These are phyloP conservation scores for Hirudo medicinalis DNA, from an alignment of 1,140 invertebrate species.

Conservation along the genomic window DNA sequence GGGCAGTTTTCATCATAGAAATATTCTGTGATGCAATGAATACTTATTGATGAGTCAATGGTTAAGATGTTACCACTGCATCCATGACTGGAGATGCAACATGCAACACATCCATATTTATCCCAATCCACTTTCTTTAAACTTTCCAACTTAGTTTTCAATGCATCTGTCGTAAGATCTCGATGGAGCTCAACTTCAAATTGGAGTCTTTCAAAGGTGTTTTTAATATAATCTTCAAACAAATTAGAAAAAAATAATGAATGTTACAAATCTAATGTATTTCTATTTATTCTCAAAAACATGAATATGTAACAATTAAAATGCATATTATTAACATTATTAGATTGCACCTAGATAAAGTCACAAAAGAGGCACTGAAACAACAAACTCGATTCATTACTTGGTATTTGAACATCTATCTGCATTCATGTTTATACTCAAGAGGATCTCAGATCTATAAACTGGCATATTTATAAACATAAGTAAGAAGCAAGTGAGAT, in stretches of 20 bases:
- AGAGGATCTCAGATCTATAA: too few species aligned
- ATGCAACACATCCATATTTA: background rate
- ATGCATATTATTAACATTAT: background rate
- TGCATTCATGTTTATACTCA: too few species aligned
- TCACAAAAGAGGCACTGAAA: background rate
- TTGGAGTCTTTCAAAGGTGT: background rate
- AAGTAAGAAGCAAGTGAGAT: too few species aligned
- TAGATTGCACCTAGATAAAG: background rate
- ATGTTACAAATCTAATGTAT: background rate
- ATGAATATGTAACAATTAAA: background rate
- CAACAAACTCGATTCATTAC: too few species aligned
- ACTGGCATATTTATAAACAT: too few species aligned
- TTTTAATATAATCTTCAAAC: background rate
- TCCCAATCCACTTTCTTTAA: background rate
- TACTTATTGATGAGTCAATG: background rate
- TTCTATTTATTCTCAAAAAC: background rate
- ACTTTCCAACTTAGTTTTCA: background rate
- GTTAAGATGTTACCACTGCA: background rate
- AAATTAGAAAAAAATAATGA: background rate
- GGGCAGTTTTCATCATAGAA: conserved; percentile 3
- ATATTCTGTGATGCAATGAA: background rate
- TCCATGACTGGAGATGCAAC: conserved; percentile 10
- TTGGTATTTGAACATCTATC: too few species aligned
- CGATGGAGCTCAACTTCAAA: background rate
- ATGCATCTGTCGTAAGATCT: background rate